A percentile compares a stretch with the other conserved stretches of the same genome.
Conservation (phyloP, 2,113 vertebrate genomes). For the Drymodes brunneopygia region DNA sequence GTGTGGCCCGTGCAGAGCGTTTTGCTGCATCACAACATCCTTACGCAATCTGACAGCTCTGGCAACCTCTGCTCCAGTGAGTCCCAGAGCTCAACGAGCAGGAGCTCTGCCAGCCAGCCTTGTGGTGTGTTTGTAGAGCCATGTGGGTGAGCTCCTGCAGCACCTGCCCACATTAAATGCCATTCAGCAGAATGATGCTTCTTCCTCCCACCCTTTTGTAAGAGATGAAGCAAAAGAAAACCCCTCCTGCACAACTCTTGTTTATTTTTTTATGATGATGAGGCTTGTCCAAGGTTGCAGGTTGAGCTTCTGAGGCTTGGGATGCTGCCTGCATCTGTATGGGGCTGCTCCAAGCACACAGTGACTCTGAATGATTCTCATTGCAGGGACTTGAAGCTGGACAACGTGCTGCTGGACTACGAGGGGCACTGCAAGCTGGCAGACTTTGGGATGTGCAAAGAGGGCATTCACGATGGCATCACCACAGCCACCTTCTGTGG, state of each 20-base stretch:
- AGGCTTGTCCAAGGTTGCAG: neutral
- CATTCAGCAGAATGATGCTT: neutral
- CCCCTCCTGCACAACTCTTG: neutral
- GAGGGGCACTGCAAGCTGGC: conserved; percentile 98
- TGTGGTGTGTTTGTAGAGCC: conserved; percentile 10
- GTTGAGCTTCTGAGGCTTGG: neutral
- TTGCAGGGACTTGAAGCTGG: conserved; percentile 93
- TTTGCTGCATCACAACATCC: conserved; percentile 10
- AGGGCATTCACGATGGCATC: conserved; percentile 85
- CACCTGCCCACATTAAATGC: neutral
- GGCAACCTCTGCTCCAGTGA: conserved; percentile 24
- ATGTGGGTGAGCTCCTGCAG: neutral
- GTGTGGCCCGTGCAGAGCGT: fast-evolving
- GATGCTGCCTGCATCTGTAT: neutral
- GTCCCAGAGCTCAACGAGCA: neutral
- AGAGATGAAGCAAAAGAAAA: neutral
- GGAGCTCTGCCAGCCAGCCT: neutral
- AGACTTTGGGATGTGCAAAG: conserved; percentile 99
- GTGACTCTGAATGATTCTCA: neutral
- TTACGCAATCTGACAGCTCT: neutral
- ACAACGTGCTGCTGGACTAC: conserved; percentile 92
- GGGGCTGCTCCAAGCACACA: neutral
- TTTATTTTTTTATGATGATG: neutral
- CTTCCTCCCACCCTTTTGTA: conserved; percentile 1
- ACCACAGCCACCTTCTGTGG: conserved; percentile 94